Percentiles rank a stretch among this genome's conserved stretches.
These are phyloP conservation scores for Oncopodura yosiiana DNA, from an alignment of 1,140 invertebrate species.

Conservation along the genomic window DNA sequence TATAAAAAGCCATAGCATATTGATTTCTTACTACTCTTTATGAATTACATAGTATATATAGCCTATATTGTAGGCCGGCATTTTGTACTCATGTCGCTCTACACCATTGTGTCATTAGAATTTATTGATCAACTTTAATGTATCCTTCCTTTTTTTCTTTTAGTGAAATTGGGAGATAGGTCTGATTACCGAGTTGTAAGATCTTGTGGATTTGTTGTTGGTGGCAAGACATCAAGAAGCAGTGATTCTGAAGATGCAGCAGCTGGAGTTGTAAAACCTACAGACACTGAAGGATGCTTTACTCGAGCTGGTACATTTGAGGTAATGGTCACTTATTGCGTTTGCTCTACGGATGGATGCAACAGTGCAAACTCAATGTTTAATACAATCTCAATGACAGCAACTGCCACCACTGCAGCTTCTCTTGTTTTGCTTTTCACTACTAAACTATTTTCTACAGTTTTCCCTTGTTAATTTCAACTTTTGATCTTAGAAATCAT, in stretches of 20 bases:
- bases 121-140: not conserved
- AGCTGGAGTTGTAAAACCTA: not conserved
- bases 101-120: not conserved
- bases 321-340: conserved; percentile 59
- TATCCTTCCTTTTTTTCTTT: not conserved
- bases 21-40: not conserved
- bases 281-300: conserved; percentile 22
- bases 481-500: not conserved
- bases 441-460: not conserved
- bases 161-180: conserved; percentile 5
- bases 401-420: not conserved
- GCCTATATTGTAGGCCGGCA: too few species aligned
- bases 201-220: conserved; percentile 4
- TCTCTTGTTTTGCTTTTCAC: not conserved
- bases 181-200: conserved; percentile 13
- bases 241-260: not conserved
- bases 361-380: conserved; percentile 44
- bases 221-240: not conserved
- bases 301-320: conserved; percentile 58
- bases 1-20: too few species aligned
- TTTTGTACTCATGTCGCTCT: too few species aligned
- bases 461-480: not conserved
- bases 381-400: not conserved
- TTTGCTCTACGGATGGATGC: conserved; percentile 61
- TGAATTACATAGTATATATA: too few species aligned